Base-by-base conservation (phyloP, 2,797 vertebrate genomes). In the Chrysocyon brachyurus region DNA sequence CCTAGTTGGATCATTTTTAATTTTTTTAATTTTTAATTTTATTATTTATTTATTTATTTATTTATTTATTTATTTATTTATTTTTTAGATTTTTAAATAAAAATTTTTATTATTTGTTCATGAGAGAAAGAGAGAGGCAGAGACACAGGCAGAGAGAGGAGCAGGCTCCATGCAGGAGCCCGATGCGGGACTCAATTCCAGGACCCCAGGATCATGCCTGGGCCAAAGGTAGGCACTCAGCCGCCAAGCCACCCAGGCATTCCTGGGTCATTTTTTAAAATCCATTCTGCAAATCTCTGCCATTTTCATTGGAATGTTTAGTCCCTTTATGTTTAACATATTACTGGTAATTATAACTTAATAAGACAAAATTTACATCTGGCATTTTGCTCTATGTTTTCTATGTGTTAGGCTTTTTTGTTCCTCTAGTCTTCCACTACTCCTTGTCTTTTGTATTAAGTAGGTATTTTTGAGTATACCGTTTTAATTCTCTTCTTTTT, bases 401-500 rank as follows among this genome's bases (percentile, higher is more conserved):
- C 63, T 54, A 14, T 84, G 22, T 56, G 33, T 81, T 96, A 57
- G 8, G 3, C 52, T 24, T 85, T 85, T 92, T 75, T 82, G 66
- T 77, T 89, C 11, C 21, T 89, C 63, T 68, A 46, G 33, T 31
- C 14, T 12, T 90, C 54, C 15, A 12, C 78, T 84, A 52, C 40
- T n/a, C 11, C 8, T 61, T 61, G 24, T 92, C 31, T 70, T 64
- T 89, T 70, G 14, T 85, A 56, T 90, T 90, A 78, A 70, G 64
- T 64, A 66, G 26, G 1, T 89, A 46, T 85, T 93, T 93, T 85
- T 31, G 26, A 54, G 40, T 78, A 3, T 93, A n/a, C 40, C 17
- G 40, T 89, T 89, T 96, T 83, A 96, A 83, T 95, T 92, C 22
- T 31, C 57, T 75, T 66, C 12, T 17, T 31, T 77, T 87, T 82